Conservation (phyloP, 2,113 vertebrate genomes). For the Nannospalax galili region DNA sequence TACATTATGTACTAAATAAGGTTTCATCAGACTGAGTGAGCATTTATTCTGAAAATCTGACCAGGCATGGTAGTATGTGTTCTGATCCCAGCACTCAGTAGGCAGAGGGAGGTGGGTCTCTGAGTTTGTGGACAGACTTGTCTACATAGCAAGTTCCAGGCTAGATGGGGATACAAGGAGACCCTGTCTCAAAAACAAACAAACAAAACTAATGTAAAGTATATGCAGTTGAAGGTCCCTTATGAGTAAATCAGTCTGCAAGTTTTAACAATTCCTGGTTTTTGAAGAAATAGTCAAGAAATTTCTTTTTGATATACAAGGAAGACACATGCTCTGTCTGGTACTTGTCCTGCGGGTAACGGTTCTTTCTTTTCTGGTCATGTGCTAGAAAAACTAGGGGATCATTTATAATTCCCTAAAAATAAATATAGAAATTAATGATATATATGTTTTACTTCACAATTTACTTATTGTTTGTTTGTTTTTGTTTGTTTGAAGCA, state of each 20-base stretch:
- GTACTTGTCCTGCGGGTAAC: background rate
- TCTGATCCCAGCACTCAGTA: too few species aligned
- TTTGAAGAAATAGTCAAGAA: background rate
- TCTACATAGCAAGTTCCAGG: too few species aligned
- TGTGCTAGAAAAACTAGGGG: background rate
- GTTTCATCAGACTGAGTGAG: fast-evolving
- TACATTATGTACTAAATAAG: background rate
- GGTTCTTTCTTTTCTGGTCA: background rate
- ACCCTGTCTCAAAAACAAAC: too few species aligned
- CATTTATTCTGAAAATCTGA: background rate
- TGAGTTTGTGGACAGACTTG: too few species aligned
- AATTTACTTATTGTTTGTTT: too few species aligned
- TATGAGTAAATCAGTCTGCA: background rate
- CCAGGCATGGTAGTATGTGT: too few species aligned
- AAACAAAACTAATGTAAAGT: too few species aligned
- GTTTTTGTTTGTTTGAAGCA: too few species aligned
- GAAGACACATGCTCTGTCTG: background rate
- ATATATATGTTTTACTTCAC: background rate
- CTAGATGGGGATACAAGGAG: too few species aligned
- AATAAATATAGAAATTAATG: background rate
- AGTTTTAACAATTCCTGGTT: background rate
- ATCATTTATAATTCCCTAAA: background rate
- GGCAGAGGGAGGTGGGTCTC: too few species aligned
- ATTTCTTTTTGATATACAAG: background rate
- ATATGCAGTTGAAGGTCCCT: too few species aligned